Conservation (phyloP, 2,888 invertebrate species). For the Callyntrura guangdongensis region DNA sequence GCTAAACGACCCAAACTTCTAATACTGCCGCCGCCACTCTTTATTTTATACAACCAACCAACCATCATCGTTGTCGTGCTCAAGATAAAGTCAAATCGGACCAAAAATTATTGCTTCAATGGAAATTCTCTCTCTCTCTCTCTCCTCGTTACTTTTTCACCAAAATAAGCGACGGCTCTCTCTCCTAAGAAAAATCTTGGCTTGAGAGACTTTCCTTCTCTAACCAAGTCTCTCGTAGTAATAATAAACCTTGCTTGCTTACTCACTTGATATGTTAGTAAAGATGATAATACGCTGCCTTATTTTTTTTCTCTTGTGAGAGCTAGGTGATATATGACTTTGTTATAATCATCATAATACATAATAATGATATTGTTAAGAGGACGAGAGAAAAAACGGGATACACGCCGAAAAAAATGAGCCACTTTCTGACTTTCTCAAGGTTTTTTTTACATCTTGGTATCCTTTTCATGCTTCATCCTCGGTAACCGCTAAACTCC, state of each 20-base stretch:
- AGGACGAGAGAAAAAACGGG: constrained; percentile 26
- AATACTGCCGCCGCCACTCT: background rate
- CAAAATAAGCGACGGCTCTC: no score
- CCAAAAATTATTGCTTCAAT: constrained; percentile 84
- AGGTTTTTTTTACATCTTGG: constrained; percentile 8
- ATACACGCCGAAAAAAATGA: constrained; percentile 30
- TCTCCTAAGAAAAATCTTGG: constrained; percentile 38
- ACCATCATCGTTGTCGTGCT: constrained; percentile 73
- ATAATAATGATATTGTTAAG: constrained; percentile 23
- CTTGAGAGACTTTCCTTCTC: no score
- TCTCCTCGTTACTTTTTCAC: constrained; percentile 32
- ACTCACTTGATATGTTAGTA: no score
- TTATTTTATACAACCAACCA: constrained; percentile 58
- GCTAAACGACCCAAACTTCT: constrained; percentile 58
- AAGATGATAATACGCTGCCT: constrained; percentile 37
- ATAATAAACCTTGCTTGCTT: no score
- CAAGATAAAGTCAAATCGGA: constrained; percentile 85
- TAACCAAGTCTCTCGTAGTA: background rate
- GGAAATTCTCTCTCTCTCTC: constrained; percentile 80
- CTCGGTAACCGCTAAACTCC: constrained; percentile 44
- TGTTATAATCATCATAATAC: constrained; percentile 52
- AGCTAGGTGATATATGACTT: constrained; percentile 51
- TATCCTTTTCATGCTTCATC: constrained; percentile 22
- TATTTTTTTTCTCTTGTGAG: background rate
- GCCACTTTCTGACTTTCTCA: no score